Base-by-base conservation (phyloP, 2,888 invertebrate species). In the Amblyjoppa proteus region DNA sequence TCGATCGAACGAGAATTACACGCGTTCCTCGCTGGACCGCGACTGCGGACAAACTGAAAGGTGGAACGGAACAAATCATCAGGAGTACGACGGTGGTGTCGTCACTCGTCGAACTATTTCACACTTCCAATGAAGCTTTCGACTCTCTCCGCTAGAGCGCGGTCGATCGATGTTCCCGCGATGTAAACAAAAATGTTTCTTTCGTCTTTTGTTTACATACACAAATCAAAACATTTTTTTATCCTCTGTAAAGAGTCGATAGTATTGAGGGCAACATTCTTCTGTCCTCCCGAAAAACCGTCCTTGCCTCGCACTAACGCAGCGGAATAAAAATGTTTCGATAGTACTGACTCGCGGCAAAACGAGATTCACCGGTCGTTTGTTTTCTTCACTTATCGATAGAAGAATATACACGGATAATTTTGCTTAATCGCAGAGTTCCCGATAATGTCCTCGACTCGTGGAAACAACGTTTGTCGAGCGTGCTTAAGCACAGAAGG, bases 401-500 rank as follows among this genome's bases (percentile, higher is more conserved):
- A 53, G 20, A 31, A 34, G 34, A 31, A 11, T 28, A 11, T 28
- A 51, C 25, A 45, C 69, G n/a, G 9, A 31, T 13, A 7, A 20
- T 13, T 11, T 31, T 16, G 5, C 13, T 5, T 16, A 7, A 28
- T 13, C 31, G 16, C 61, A 16, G 16, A 58, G 28, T 28, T 53
- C 4, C 16, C 28, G 16, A 74, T 38, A 13, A 78, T 75, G 79
- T 69, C 73, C 34, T 20, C 38, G 20, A 9, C 11, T 49, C 76
- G 83, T n/a, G 85, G 69, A 83, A 51, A 68, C 6, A 53, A 85
- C n/a, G 87, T 88, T 11, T 90, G 90, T 74, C 86, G 90, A 61
- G 88, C 88, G 20, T 90, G 90, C 49, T 28, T 90, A 16, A 89
- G 86, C 73, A 87, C 88, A 16, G 83, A 85, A 7, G 90, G 87